A percentile compares a stretch with the other conserved stretches of the same genome.
Evolutionary conservation across 2,797 vertebrate genomes (phyloP).

Genomic region (Trematomus bernacchii): DNA sequence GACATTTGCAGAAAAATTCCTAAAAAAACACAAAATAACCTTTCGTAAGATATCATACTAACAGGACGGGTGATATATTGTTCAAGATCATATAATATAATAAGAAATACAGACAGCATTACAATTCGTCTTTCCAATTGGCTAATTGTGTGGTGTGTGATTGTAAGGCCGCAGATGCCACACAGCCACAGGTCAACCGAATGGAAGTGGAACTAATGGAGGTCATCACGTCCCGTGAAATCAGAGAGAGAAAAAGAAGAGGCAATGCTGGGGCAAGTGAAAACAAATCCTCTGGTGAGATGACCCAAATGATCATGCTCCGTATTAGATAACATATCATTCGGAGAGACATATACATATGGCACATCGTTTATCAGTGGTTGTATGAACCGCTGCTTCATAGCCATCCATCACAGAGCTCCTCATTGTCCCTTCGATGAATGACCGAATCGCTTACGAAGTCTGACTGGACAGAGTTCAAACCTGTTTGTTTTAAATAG

Average conservation of each 20-base stretch:
- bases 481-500: constrained; percentile 76
- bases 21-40: too few relatives aligned
- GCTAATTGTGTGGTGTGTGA: not conserved
- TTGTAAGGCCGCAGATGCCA: constrained; percentile 9
- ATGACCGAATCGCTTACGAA: constrained; percentile 64
- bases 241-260: constrained; percentile 6
- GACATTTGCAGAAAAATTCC: too few relatives aligned
- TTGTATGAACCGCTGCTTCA: constrained; percentile 49
- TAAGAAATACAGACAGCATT: not conserved
- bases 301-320: constrained; percentile 43
- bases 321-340: constrained; percentile 33
- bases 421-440: constrained; percentile 48
- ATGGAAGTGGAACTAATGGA: constrained; percentile 13
- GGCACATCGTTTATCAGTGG: constrained; percentile 63
- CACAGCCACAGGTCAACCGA: constrained; percentile 18
- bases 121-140: not conserved
- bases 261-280: constrained; percentile 16
- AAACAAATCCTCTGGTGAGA: constrained; percentile 23
- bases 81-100: not conserved
- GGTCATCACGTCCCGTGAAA: constrained; percentile 19
- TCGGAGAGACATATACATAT: constrained; percentile 26
- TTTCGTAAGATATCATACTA: too few relatives aligned
- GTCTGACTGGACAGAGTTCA: constrained; percentile 70
- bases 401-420: constrained; percentile 46
- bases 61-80: too few relatives aligned